phyloP scores from a whole-genome alignment of 1,140 invertebrate genomes.

The Eriocheir sinensis region DNA sequence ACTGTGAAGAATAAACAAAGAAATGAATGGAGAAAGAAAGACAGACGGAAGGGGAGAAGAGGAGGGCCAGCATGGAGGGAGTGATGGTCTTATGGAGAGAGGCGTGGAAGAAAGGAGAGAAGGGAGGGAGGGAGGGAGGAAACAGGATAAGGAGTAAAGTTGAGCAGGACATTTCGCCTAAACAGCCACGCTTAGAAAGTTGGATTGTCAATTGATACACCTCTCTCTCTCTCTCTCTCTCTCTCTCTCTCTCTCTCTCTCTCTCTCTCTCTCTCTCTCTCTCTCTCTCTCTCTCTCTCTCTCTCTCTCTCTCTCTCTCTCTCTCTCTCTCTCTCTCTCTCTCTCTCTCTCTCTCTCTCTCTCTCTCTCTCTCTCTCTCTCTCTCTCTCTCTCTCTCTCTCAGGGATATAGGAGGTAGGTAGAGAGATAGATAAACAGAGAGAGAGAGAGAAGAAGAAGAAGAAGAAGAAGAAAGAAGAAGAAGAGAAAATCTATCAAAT shows the following conservation, averaged over 20 bases:
- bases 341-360: neutral
- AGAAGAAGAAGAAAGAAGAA: too few species aligned
- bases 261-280: neutral
- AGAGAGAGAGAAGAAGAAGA: too few species aligned
- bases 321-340: neutral
- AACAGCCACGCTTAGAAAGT: neutral
- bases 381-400: neutral
- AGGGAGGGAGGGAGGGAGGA: neutral
- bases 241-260: neutral
- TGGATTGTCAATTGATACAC: neutral
- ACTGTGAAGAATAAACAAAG: neutral
- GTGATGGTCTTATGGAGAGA: too few species aligned
- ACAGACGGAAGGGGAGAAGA: neutral
- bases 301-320: neutral
- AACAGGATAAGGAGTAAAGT: neutral
- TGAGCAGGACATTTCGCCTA: neutral
- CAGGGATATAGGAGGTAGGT: too few species aligned
- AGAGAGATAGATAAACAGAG: too few species aligned
- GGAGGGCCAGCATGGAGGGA: neutral
- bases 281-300: neutral
- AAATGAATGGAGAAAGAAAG: neutral
- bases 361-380: neutral
- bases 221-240: neutral
- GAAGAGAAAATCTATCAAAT: neutral
- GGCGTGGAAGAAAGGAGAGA: neutral